phyloP scores from a whole-genome alignment of 2,888 invertebrate species.

The Apodemia hepburni region DNA sequence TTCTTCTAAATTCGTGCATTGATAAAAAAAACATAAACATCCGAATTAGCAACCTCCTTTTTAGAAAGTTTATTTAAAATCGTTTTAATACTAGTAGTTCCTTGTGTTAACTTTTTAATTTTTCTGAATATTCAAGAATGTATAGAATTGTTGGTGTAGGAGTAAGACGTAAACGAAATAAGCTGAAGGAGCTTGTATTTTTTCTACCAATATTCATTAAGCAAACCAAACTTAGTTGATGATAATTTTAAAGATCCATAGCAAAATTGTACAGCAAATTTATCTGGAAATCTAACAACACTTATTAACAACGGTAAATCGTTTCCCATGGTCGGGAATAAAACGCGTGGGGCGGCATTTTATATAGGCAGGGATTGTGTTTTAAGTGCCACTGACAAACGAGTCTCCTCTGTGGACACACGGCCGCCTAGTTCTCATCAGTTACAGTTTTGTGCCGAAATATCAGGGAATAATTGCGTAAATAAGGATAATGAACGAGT shows the following conservation, averaged over 20 bases:
- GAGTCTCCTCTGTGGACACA: slow-evolving; percentile 68
- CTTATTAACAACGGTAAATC: slow-evolving; percentile 45
- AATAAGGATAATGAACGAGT: slow-evolving; percentile 74
- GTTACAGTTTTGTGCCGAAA: slow-evolving; percentile 57
- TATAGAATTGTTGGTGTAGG: too few species aligned
- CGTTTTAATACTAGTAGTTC: too few species aligned
- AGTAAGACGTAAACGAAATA: too few species aligned
- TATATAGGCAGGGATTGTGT: slow-evolving; percentile 69
- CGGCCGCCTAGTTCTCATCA: slow-evolving; percentile 51
- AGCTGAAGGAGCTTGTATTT: too few species aligned
- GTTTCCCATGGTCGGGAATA: slow-evolving; percentile 58
- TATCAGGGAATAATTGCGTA: slow-evolving; percentile 68
- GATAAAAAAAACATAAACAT: too few species aligned
- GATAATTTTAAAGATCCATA: background rate
- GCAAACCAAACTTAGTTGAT: background rate
- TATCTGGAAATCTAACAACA: slow-evolving; percentile 35
- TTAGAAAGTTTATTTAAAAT: too few species aligned
- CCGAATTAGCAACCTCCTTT: too few species aligned
- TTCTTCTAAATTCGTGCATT: too few species aligned
- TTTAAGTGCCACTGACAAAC: slow-evolving; percentile 70
- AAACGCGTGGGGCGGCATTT: slow-evolving; percentile 71
- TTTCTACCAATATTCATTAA: background rate
- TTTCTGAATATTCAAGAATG: too few species aligned
- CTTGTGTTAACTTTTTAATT: too few species aligned
- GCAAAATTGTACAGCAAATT: slow-evolving; percentile 20